A percentile compares a stretch with the other conserved stretches of the same genome.
Conservation (phyloP, 2,797 vertebrate species). For the Myotis planiceps region DNA sequence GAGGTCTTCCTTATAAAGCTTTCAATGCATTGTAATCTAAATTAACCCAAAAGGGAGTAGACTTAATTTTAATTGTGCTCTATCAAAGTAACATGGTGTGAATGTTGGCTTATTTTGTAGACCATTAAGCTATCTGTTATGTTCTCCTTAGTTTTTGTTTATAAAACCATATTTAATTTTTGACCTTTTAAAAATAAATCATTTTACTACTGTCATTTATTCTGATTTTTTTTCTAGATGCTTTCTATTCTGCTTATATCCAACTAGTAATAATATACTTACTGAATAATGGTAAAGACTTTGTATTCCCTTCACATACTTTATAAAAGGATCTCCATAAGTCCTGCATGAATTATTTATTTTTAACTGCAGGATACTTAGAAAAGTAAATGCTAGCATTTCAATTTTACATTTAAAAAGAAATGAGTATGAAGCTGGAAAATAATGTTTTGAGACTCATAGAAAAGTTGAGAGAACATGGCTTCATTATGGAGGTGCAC, state of each 20-base stretch:
- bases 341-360: conserved; percentile 38
- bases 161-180: conserved; percentile 39
- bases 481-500: background rate
- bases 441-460: background rate
- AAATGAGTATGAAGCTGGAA: background rate
- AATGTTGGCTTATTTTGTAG: conserved; percentile 30
- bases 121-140: conserved; percentile 9
- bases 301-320: conserved; percentile 15
- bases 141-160: background rate
- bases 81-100: background rate
- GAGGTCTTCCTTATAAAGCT: background rate
- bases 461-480: background rate
- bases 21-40: conserved; percentile 29
- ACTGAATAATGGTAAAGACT: conserved; percentile 5
- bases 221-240: background rate
- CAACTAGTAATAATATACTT: background rate
- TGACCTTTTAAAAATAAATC: conserved; percentile 45
- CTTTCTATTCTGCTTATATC: conserved; percentile 21
- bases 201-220: background rate
- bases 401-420: background rate
- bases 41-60: conserved; percentile 5
- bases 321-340: conserved; percentile 12
- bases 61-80: conserved; percentile 56
- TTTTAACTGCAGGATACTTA: background rate
- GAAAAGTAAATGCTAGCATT: conserved; percentile 16